Conservation (phyloP, 2,113 vertebrate genomes). For the Anoplopoma fimbria region DNA sequence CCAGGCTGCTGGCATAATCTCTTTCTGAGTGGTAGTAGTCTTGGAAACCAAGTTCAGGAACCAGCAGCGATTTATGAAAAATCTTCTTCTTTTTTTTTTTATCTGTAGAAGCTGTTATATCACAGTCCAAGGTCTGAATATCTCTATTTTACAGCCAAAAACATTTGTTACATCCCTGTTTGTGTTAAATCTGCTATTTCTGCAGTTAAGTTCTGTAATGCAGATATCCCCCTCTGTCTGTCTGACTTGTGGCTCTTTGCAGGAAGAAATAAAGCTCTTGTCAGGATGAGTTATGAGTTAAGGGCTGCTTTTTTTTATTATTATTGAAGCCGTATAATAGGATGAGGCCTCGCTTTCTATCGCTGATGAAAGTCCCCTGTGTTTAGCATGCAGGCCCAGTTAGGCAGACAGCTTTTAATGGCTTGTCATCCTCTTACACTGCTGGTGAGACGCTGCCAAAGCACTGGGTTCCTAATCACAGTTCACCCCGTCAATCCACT, state of each 20-base stretch:
- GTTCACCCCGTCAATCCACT: not conserved
- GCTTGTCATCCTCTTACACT: slow-evolving; percentile 6
- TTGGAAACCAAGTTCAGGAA: slow-evolving; percentile 19
- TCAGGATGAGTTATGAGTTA: slow-evolving; percentile 35
- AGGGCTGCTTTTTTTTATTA: slow-evolving; percentile 18
- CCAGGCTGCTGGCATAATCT: not conserved
- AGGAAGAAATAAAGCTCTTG: not conserved
- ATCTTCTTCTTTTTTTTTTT: not conserved
- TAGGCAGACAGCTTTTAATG: slow-evolving; percentile 10
- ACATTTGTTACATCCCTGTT: not conserved
- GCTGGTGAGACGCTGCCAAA: slow-evolving; percentile 18
- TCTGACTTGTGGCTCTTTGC: too few species aligned
- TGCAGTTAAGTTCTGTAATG: slow-evolving; percentile 2
- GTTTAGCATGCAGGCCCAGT: not conserved
- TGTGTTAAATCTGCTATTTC: not conserved
- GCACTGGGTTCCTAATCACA: not conserved
- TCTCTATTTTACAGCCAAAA: not conserved
- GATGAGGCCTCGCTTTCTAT: not conserved
- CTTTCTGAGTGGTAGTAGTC: slow-evolving; percentile 16
- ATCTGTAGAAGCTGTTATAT: not conserved
- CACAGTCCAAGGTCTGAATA: not conserved
- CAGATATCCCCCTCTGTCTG: slow-evolving; percentile 1
- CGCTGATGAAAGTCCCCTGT: not conserved
- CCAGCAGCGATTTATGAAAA: not conserved
- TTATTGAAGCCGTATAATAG: not conserved